Base-by-base conservation (phyloP, 2,113 vertebrate species). In the Periophthalmus modestus region DNA sequence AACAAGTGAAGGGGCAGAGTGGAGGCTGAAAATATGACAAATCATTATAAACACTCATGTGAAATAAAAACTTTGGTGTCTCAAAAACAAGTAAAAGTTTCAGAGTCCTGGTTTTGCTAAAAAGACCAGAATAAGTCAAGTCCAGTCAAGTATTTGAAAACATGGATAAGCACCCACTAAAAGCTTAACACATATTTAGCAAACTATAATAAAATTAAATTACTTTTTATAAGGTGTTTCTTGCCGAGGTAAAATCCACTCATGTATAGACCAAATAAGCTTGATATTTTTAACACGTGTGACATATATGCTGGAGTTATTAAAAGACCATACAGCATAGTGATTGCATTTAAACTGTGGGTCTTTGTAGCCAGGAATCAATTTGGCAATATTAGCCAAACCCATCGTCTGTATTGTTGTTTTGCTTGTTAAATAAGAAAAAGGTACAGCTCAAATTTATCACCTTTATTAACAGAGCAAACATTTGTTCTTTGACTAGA, bases 241-340 rank as follows among this genome's bases (percentile, higher is more conserved):
- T 77, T 58, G 34, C 68, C 79, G 66, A 24, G 66, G 65, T 83
- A 74, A 89, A 85, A n/a, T 55, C 54, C n/a, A 55, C 19, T 21
- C n/a, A 10, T 55, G 19, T 21, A 10, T 55, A 55, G 19, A 55
- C 19, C n/a, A n/a, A 24, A 24, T 23, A n/a, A n/a, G 52, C 52
- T 54, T 15, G 19, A n/a, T 18, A 19, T 54, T 18, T 54, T 54
- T n/a, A 54, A 54, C 52, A 54, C 52, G 11, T 59, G 28, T 59
- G 28, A 3, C 28, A 28, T 28, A 28, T 28, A 28, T 28, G 28
- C 28, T 28, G 28, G 28, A 28, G 28, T 28, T 28, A 28, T 28
- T 28, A 28, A 28, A 28, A 28, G 28, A 28, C 2, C 28, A 28
- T 28, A 19, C 18, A 55, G 9, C 18, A 55, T 55, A 55, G 19